Evolutionary conservation across 2,113 vertebrate species (phyloP), one percentile per base, ranked within the genome.

Genomic region (Xenus cinereus): DNA sequence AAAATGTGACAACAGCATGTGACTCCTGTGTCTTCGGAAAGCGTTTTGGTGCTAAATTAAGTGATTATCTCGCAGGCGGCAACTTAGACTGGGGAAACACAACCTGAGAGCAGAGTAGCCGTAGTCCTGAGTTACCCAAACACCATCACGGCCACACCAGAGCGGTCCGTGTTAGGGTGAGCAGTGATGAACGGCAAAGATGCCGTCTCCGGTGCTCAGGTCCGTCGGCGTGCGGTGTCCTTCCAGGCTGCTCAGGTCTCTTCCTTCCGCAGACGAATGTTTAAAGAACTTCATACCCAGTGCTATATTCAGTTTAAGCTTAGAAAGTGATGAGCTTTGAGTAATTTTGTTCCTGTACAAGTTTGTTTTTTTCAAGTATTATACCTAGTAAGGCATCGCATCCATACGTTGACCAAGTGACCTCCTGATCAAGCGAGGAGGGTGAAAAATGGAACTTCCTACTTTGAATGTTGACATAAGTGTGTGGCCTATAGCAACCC

Each of bases 271-370:
- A 37, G 76, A 32, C 81, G 56, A 84, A 87, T 39, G 33, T 91
- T 91, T 56, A 28, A 51, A 43, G 33, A 33, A 17, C 43, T 86
- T 77, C 28, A 35, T 71, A 59, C 33, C 21, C 35, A 51, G 33
- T 43, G 75, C 48, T 94, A 2, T 72, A 2, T 68, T 85, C 48
- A 46, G 62, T 68, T 94, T 41, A 64, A 77, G 79, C 60, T 75
- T 95, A 90, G 80, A 33, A 89, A 51, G 53, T 50, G 12, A 59
- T 3, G 8, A 71, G 35, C 69, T 93, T 94, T 46, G 33, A 80
- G 67, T 90, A 80, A 63, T 80, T 95, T 67, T 67, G 26, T 89
- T 95, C 43, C 26, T 89, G 84, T 89, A 75, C 39, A 62, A 77
- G 7, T 66, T 30, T 30, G 27, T 4, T 30, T 30, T 93, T 59